Evolutionary conservation across 2,113 vertebrate species (phyloP).

Genomic region (Channa maculata): DNA sequence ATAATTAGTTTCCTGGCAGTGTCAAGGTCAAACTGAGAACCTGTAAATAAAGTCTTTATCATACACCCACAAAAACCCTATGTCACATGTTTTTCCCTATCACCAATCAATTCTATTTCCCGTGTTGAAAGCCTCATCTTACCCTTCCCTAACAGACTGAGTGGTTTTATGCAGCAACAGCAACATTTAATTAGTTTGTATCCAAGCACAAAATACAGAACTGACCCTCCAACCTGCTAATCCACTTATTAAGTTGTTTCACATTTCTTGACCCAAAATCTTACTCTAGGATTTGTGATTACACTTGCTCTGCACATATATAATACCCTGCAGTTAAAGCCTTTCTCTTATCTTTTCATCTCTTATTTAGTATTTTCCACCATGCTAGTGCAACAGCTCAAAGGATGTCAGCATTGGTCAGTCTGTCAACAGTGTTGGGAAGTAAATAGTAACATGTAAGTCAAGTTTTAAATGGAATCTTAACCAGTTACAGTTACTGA

Average conservation of each 20-base stretch:
- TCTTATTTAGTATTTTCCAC: background rate
- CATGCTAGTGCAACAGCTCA: too few species aligned
- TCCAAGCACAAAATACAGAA: conserved; percentile 28
- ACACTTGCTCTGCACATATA: conserved; percentile 18
- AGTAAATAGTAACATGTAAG: too few species aligned
- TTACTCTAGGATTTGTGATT: conserved; percentile 25
- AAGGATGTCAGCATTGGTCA: too few species aligned
- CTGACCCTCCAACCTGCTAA: conserved; percentile 40
- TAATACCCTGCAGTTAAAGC: conserved; percentile 1
- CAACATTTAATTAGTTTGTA: too few species aligned
- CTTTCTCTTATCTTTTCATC: background rate
- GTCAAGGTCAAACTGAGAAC: conserved; percentile 22
- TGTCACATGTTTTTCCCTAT: background rate
- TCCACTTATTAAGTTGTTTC: conserved; percentile 42
- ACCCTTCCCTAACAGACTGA: conserved; percentile 17
- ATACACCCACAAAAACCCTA: background rate
- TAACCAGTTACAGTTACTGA: too few species aligned
- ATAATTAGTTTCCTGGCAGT: conserved; percentile 7
- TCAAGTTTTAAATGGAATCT: too few species aligned
- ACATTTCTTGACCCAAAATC: conserved; percentile 34
- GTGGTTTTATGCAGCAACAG: background rate
- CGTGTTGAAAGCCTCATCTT: conserved; percentile 27
- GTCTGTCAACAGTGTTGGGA: too few species aligned
- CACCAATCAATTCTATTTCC: conserved; percentile 29
- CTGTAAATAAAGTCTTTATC: conserved; percentile 8